A percentile compares a stretch with the other conserved stretches of the same genome.
phyloP scores from a whole-genome alignment of 30 jellyfish, hydroid and myxozoan genomes.

The Morbakka virulenta region DNA sequence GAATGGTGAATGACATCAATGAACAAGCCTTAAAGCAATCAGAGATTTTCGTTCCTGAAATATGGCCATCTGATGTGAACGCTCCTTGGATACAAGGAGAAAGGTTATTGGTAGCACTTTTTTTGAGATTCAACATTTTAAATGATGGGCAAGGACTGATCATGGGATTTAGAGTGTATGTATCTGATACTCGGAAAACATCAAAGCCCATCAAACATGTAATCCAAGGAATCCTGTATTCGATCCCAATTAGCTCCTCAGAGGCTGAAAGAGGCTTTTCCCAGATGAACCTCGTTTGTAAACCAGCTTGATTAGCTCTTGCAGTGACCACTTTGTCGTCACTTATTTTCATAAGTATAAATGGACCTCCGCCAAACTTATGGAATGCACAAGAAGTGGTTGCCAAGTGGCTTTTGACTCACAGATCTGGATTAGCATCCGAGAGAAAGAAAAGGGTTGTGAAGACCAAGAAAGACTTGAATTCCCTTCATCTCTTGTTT shows the following conservation, averaged over 20 bases:
- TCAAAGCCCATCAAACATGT: neutral
- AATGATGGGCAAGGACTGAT: slow-evolving; percentile 5
- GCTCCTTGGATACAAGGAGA: slow-evolving; percentile 49
- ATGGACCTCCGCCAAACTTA: slow-evolving; percentile 25
- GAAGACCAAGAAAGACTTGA: too few relatives aligned
- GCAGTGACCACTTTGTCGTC: slow-evolving; percentile 3
- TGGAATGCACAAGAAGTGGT: too few relatives aligned
- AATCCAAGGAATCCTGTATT: slow-evolving; percentile 11
- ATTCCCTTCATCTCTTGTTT: too few relatives aligned
- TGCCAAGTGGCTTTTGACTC: too few relatives aligned
- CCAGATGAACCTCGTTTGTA: slow-evolving; percentile 43
- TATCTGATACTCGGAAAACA: slow-evolving; percentile 23
- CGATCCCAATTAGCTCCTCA: slow-evolving; percentile 29
- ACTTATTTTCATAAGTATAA: slow-evolving; percentile 6
- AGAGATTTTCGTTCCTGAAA: slow-evolving; percentile 18
- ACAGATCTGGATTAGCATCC: too few relatives aligned
- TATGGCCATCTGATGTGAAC: slow-evolving; percentile 29
- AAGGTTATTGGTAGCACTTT: neutral
- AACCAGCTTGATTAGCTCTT: slow-evolving; percentile 4
- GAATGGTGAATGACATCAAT: slow-evolving; percentile 25
- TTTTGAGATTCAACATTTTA: slow-evolving; percentile 23
- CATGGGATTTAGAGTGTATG: slow-evolving; percentile 22
- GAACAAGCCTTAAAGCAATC: slow-evolving; percentile 1
- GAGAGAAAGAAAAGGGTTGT: too few relatives aligned
- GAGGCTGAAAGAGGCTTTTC: slow-evolving; percentile 62